Conservation (phyloP, 2,113 vertebrate species). For the Pelodiscus sinensis region DNA sequence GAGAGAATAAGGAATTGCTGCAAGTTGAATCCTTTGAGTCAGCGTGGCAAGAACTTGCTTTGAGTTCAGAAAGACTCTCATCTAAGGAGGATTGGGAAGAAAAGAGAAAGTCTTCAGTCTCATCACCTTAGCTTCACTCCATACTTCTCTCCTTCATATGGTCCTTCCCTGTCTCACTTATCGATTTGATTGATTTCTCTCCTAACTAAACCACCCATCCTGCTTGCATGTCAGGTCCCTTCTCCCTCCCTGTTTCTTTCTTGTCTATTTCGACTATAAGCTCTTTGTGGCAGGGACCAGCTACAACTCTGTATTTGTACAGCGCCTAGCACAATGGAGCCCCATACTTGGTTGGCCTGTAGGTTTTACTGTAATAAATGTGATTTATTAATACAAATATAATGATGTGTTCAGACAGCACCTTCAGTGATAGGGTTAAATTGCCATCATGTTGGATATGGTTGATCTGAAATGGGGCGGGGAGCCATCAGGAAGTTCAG, state of each 20-base stretch:
- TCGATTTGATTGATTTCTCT: background rate
- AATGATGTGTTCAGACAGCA: background rate
- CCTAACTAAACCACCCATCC: background rate
- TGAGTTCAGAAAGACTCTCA: background rate
- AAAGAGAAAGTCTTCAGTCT: background rate
- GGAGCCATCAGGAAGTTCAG: background rate
- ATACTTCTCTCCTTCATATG: background rate
- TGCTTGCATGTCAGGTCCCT: background rate
- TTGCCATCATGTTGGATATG: background rate
- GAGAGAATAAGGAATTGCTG: background rate
- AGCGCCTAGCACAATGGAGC: background rate
- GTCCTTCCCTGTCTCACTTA: background rate
- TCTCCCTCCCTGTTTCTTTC: background rate
- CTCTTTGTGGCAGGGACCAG: background rate
- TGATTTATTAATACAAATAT: background rate
- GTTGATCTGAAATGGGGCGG: background rate
- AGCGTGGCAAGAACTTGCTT: rapidly evolving
- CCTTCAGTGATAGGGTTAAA: background rate
- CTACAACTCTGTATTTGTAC: background rate
- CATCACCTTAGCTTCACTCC: background rate
- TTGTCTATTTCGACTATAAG: background rate
- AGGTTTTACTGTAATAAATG: background rate
- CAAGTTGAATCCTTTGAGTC: background rate
- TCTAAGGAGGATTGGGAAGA: background rate
- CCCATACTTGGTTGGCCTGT: background rate